A percentile compares a stretch with the other conserved stretches of the same genome.
Evolutionary conservation across 92 coral and sea anemone genomes (phyloP).

Genomic region (Zoanthus gigantus): DNA sequence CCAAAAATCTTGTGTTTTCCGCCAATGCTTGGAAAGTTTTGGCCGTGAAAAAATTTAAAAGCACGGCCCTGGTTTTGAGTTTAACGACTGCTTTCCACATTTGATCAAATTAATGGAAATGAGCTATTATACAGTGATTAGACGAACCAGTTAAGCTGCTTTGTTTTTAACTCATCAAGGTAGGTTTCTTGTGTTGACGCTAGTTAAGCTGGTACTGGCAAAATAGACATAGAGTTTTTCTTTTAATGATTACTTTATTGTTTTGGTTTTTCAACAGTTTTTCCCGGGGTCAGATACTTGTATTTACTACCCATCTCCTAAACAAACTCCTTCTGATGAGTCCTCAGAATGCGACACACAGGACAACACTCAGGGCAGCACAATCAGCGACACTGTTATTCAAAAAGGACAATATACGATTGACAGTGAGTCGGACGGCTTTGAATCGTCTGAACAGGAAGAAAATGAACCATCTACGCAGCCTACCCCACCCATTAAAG

Average conservation of each 20-base stretch:
- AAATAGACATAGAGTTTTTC: not conserved
- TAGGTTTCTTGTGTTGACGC: too few species aligned
- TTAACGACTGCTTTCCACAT: too few species aligned
- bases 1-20: too few species aligned
- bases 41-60: too few species aligned
- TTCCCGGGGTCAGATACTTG: constrained; percentile 29
- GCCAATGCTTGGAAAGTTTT: too few species aligned
- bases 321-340: constrained; percentile 22
- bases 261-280: constrained; percentile 15
- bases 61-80: too few species aligned
- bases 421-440: constrained; percentile 38
- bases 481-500: not conserved
- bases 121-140: too few species aligned
- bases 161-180: too few species aligned
- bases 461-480: constrained; percentile 19
- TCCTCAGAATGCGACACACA: constrained; percentile 10
- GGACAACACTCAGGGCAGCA: constrained; percentile 31
- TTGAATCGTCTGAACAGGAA: constrained; percentile 24
- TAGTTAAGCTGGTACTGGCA: not conserved
- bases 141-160: too few species aligned
- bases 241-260: not conserved
- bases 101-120: too few species aligned
- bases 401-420: constrained; percentile 16
- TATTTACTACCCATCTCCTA: constrained; percentile 21
- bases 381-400: constrained; percentile 26